Conservation (phyloP, 2,113 vertebrate species). For the Furnarius figulus region DNA sequence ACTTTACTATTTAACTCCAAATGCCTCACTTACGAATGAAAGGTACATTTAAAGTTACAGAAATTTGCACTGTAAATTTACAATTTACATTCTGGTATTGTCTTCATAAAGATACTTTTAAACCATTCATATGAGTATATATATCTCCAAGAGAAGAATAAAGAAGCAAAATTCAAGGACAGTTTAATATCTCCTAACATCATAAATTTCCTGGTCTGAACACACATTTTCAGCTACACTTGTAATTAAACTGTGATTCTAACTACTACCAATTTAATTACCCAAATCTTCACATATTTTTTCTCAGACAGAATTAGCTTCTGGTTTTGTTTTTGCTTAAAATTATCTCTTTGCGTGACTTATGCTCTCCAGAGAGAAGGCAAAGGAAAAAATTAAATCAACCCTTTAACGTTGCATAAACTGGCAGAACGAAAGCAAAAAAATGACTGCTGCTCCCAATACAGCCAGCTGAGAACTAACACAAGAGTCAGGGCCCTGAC, state of each 20-base stretch:
- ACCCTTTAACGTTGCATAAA: neutral
- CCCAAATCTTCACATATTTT: neutral
- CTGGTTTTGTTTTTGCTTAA: neutral
- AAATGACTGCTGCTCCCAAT: neutral
- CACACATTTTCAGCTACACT: neutral
- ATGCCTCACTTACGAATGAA: neutral
- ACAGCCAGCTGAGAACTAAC: neutral
- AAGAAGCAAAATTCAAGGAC: constrained; percentile 2
- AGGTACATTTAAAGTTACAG: constrained; percentile 9
- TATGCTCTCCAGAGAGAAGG: neutral
- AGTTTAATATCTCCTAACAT: constrained; percentile 1
- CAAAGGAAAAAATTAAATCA: neutral
- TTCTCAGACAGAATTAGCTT: constrained; percentile 10
- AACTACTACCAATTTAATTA: constrained; percentile 12
- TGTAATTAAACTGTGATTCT: constrained; percentile 10
- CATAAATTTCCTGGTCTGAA: neutral
- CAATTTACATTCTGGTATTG: neutral
- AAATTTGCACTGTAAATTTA: neutral
- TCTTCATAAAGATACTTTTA: neutral
- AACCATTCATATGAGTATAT: neutral
- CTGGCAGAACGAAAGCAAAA: neutral
- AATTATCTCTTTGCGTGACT: neutral
- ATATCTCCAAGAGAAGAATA: constrained; percentile 14
- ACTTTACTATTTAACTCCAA: constrained; percentile 23
- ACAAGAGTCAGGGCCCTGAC: too few species aligned